These are phyloP conservation scores for Tinea semifulvella DNA, from an alignment of 2,888 invertebrate genomes.

Conservation along the genomic window DNA sequence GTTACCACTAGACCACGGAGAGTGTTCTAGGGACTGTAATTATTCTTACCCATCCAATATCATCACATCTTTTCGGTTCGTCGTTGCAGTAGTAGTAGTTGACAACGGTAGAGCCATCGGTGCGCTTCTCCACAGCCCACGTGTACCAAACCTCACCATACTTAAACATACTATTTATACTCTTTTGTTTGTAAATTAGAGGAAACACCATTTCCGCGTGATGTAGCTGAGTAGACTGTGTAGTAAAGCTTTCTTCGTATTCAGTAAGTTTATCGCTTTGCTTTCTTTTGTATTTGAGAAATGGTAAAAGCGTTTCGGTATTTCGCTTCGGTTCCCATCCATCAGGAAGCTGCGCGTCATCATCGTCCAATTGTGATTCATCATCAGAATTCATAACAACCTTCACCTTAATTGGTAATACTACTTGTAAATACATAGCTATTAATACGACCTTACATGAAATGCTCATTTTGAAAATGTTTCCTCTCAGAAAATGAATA, in stretches of 20 bases:
- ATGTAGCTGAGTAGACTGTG: conserved; percentile 34
- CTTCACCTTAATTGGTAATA: conserved; percentile 46
- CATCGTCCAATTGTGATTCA: conserved; percentile 43
- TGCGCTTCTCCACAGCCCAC: conserved; percentile 48
- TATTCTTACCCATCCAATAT: conserved; percentile 54
- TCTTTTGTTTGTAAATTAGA: conserved; percentile 46
- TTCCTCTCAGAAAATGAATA: neutral
- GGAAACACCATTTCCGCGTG: conserved; percentile 56
- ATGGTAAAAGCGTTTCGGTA: conserved; percentile 35
- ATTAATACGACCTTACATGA: conserved; percentile 21
- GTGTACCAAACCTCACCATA: conserved; percentile 59
- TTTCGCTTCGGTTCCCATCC: conserved; percentile 31
- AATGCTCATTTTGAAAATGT: neutral
- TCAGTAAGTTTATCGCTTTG: conserved; percentile 27
- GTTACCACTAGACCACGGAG: too few species aligned
- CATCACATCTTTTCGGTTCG: conserved; percentile 55
- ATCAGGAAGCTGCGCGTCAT: conserved; percentile 31
- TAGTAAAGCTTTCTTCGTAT: conserved; percentile 34
- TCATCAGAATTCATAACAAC: conserved; percentile 52
- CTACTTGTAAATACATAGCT: conserved; percentile 29
- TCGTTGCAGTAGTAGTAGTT: conserved; percentile 55
- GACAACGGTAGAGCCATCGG: conserved; percentile 44
- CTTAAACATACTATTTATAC: conserved; percentile 58
- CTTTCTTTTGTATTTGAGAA: conserved; percentile 31
- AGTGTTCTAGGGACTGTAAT: too few species aligned